Percentiles rank a stretch among this genome's conserved stretches.
Evolutionary conservation across 2,797 vertebrate genomes (phyloP).

Genomic region (Paguma larvata): DNA sequence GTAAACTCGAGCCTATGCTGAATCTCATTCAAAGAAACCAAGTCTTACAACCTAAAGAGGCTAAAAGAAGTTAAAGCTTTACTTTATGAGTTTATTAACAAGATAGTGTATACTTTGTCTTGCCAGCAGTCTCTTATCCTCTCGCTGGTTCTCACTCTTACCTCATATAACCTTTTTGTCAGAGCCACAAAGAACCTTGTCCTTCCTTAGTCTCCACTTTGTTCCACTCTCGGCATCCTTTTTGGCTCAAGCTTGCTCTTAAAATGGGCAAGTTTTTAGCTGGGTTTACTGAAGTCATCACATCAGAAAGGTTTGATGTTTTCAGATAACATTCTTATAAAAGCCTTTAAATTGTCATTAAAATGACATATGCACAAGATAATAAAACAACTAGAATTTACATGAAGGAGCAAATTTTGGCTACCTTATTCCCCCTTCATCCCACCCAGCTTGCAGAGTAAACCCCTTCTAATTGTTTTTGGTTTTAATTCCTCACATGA

Average conservation of each 20-base stretch:
- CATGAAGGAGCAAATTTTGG: not conserved
- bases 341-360: not conserved
- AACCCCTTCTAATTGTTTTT: not conserved
- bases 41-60: not conserved
- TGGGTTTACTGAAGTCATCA: not conserved
- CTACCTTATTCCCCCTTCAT: not conserved
- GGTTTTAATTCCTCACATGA: not conserved
- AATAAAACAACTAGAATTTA: not conserved
- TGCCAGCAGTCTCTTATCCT: not conserved
- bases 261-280: conserved; percentile 21
- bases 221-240: not conserved
- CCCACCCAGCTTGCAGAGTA: not conserved
- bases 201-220: not conserved
- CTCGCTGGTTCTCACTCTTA: not conserved
- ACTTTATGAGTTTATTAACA: not conserved
- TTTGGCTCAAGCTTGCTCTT: conserved; percentile 13
- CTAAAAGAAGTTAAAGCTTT: not conserved
- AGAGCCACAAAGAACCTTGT: not conserved
- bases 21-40: not conserved
- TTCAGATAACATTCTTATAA: not conserved
- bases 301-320: not conserved
- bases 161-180: not conserved
- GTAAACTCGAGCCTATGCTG: not conserved
- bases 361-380: not conserved
- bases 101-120: not conserved